Evolutionary conservation across 2,797 vertebrate species (phyloP).

Genomic region (Arnoldichthys spilopterus): DNA sequence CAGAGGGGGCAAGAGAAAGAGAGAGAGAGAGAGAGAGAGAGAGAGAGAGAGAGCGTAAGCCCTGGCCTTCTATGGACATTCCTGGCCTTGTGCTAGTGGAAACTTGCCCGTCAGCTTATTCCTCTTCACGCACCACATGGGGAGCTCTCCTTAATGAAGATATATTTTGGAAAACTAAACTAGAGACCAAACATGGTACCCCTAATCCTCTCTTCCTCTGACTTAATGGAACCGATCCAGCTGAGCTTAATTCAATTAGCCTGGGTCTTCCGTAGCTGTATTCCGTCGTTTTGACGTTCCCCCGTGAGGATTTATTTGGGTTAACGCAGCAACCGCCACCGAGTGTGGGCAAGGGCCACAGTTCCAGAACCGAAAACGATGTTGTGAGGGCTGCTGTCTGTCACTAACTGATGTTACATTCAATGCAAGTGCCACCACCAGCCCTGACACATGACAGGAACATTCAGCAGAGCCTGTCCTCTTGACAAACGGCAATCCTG

Average conservation of each 20-base stretch:
- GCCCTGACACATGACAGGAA: constrained; percentile 66
- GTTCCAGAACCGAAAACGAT: constrained; percentile 18
- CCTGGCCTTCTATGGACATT: constrained; percentile 74
- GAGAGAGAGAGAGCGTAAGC: constrained; percentile 31
- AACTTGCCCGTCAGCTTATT: constrained; percentile 30
- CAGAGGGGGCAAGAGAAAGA: constrained; percentile 53
- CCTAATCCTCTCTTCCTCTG: constrained; percentile 34
- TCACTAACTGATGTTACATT: constrained; percentile 76
- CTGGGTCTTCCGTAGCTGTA: constrained; percentile 11
- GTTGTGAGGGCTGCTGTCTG: constrained; percentile 52
- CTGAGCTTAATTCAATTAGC: constrained; percentile 43
- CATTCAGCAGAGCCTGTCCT: constrained; percentile 42
- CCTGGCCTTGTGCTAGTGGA: constrained; percentile 53
- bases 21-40: not conserved
- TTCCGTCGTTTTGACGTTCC: constrained; percentile 46
- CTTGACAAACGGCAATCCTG: constrained; percentile 29
- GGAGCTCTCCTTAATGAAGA: constrained; percentile 48
- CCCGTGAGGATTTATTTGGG: constrained; percentile 37
- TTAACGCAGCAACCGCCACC: constrained; percentile 22
- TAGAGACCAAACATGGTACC: constrained; percentile 51
- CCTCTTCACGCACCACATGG: constrained; percentile 37
- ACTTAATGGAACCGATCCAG: constrained; percentile 12
- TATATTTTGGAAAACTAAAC: constrained; percentile 34
- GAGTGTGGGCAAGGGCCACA: constrained; percentile 6
- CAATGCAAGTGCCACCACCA: constrained; percentile 77